These are phyloP conservation scores for Trochalopteron elliotii DNA, from an alignment of 2,113 vertebrate genomes.

Conservation along the genomic window DNA sequence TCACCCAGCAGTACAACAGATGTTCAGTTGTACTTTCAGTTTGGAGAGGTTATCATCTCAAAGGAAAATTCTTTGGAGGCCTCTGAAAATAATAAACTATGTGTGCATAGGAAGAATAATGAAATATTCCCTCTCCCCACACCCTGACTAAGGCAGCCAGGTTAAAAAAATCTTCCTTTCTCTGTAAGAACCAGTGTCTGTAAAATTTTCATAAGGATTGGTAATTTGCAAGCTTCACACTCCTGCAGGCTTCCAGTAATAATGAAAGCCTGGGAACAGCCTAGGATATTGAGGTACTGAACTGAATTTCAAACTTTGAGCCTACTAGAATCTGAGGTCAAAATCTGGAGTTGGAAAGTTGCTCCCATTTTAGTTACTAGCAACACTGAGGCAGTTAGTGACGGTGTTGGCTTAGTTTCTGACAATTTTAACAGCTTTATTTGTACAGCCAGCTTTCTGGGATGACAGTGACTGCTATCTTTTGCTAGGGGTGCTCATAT, in stretches of 20 bases:
- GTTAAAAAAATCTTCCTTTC: background rate
- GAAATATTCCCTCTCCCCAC: background rate
- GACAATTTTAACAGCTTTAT: constrained; percentile 28
- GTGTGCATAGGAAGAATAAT: background rate
- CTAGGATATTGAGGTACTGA: background rate
- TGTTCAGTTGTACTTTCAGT: background rate
- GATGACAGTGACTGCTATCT: constrained; percentile 35
- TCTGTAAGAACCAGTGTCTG: background rate
- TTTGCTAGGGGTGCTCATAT: background rate
- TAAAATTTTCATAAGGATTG: background rate
- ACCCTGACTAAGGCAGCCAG: background rate
- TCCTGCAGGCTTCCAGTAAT: background rate
- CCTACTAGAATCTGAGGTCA: background rate
- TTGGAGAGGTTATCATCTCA: background rate
- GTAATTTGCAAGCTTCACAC: background rate
- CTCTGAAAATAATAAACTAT: background rate
- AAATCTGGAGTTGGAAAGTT: background rate
- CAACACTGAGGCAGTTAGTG: background rate
- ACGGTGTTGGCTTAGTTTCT: background rate
- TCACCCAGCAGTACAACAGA: background rate
- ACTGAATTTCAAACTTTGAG: background rate
- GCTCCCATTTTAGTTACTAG: constrained; percentile 9
- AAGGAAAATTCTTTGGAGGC: background rate
- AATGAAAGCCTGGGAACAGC: background rate
- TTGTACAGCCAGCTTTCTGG: constrained; percentile 1